Conservation (phyloP, 2,113 vertebrate genomes). For the Solea senegalensis region DNA sequence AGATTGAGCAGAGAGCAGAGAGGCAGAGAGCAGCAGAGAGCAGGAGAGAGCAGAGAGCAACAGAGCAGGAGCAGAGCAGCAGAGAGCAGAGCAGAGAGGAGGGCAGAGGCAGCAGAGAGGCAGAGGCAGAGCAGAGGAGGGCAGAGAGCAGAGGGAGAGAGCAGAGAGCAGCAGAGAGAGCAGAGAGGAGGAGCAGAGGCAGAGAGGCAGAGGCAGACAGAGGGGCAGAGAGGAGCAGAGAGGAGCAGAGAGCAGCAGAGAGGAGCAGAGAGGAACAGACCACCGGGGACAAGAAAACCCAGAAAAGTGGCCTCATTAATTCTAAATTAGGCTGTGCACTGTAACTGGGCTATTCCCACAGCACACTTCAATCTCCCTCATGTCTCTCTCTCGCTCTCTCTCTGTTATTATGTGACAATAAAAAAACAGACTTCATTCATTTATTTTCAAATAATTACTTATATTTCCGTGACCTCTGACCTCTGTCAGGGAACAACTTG, state of each 20-base stretch:
- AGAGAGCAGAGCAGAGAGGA: conserved; percentile 1
- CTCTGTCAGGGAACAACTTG: neutral
- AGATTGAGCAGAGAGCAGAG: too few species aligned
- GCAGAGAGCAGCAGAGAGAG: too few species aligned
- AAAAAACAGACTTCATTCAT: neutral
- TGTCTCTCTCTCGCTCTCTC: neutral
- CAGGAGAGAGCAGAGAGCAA: too few species aligned
- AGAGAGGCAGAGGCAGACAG: too few species aligned
- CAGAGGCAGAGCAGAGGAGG: too few species aligned
- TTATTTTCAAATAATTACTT: neutral
- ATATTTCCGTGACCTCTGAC: neutral
- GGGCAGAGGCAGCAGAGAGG: neutral
- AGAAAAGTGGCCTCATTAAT: conserved; percentile 63
- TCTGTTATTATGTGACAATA: conserved; percentile 8
- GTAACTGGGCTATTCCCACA: conserved; percentile 68
- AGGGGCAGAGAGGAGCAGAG: too few species aligned
- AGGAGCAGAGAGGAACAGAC: conserved; percentile 7
- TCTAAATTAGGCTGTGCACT: conserved; percentile 56
- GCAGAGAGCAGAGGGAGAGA: too few species aligned
- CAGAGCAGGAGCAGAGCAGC: too few species aligned
- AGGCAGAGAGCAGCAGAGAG: too few species aligned
- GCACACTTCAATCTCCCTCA: conserved; percentile 23
- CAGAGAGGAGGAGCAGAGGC: too few species aligned
- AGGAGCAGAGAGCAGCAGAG: too few species aligned
- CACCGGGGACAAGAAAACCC: conserved; percentile 39